Percentiles rank a stretch among this genome's conserved stretches.
Conservation (phyloP, 2,888 invertebrate species). For the Stenchaetothrips biformis region DNA sequence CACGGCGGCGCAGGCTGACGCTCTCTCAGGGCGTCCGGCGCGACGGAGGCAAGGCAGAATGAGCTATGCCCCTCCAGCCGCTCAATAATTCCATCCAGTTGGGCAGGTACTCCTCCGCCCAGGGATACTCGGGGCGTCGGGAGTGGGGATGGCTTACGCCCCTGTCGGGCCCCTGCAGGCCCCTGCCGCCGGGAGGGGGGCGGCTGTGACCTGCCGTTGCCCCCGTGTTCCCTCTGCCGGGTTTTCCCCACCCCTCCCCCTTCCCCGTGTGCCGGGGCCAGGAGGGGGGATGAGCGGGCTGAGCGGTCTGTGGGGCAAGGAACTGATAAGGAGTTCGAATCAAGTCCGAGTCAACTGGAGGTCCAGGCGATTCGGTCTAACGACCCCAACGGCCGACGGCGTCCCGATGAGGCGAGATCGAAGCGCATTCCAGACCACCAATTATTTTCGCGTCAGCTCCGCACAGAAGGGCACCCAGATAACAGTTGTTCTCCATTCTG, state of each 20-base stretch:
- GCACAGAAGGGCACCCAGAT: too few relatives aligned
- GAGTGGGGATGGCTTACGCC: not conserved
- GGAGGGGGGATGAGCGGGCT: not conserved
- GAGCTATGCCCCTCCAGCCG: not conserved
- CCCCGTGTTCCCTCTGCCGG: slow-evolving; percentile 13
- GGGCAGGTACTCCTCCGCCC: not conserved
- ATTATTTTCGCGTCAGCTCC: too few relatives aligned
- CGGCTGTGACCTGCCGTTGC: slow-evolving; percentile 16
- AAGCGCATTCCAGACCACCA: too few relatives aligned
- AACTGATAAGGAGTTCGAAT: too few relatives aligned
- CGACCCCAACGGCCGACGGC: too few relatives aligned
- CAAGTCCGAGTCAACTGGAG: too few relatives aligned
- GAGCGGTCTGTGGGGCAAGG: not conserved
- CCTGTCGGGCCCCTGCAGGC: too few relatives aligned
- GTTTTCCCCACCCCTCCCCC: not conserved
- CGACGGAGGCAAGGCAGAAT: not conserved
- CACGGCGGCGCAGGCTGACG: too few relatives aligned
- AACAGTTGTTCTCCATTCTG: too few relatives aligned
- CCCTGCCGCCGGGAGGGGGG: not conserved
- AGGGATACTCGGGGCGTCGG: not conserved
- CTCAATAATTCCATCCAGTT: not conserved
- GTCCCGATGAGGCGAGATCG: too few relatives aligned
- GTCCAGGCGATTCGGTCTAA: too few relatives aligned
- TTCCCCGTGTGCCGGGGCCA: not conserved
- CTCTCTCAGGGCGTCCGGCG: too few relatives aligned